Base-by-base conservation (phyloP, 2,888 invertebrate species). In the Polia nebulosa region DNA sequence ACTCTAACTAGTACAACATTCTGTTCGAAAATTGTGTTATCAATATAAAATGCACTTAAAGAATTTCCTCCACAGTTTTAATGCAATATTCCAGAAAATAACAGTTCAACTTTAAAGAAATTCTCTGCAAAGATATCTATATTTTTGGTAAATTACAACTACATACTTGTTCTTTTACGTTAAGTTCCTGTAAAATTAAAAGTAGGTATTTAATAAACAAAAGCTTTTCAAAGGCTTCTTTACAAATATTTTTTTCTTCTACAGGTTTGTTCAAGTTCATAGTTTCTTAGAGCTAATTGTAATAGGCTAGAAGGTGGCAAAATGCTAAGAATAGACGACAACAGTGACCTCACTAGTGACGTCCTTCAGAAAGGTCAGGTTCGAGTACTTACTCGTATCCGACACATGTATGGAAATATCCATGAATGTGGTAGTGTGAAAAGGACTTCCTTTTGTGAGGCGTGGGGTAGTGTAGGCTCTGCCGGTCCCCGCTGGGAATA, bases 401-500 rank as follows among this genome's bases (percentile, higher is more conserved):
- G 32, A n/a, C 34, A n/a, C 47, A 44, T 32, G n/a, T 29, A 51
- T 55, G 29, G 8, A 75, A 45, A 52, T n/a, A 39, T 74, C 36
- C 67, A 66, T 57, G 67, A 75, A 71, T 75, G 53, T 73, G 15
- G n/a, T 47, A 64, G 51, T 56, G 36, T 55, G 27, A 49, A 22
- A 56, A 56, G 55, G 29, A 64, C 27, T 60, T 17, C 22, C 27
- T 45, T 29, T 27, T 52, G 41, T 34, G 13, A 29, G 22, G 25
- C 49, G 25, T 29, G 17, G 34, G n/a, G 5, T 45, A 29, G 55
- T 45, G 55, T 64, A 36, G 7, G 3, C 55, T n/a, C 25, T 39
- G 25, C 20, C 9, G n/a, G 41, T 36, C 17, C 9, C 47, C 34
- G 2, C 11, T 22, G 67, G 36, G 49, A 56, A 56, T 20, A n/a